These are phyloP conservation scores for Aricia artaxerxes DNA, from an alignment of 2,888 invertebrate genomes.

Conservation along the genomic window DNA sequence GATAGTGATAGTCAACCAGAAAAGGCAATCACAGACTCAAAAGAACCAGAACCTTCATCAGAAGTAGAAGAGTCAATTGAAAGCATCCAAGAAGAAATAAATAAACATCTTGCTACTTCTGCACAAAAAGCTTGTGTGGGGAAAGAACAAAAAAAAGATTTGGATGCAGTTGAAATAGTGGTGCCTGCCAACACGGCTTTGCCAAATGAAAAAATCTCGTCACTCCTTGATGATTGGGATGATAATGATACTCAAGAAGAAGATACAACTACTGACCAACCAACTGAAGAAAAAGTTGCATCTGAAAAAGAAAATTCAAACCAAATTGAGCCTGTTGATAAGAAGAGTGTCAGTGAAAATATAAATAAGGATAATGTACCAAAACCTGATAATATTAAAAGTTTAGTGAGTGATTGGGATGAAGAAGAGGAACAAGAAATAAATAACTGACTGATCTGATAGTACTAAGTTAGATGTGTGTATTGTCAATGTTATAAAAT, in stretches of 20 bases:
- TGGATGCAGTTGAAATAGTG: not conserved
- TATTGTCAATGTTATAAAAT: not conserved
- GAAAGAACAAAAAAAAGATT: conserved; percentile 14
- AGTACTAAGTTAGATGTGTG: not conserved
- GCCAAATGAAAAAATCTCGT: conserved; percentile 62
- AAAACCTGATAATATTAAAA: conserved; percentile 66
- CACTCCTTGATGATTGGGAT: conserved; percentile 75
- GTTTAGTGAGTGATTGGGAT: conserved; percentile 76
- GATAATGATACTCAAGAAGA: conserved; percentile 73
- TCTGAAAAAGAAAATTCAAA: conserved; percentile 31
- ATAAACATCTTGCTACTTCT: conserved; percentile 55
- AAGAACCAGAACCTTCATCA: conserved; percentile 41
- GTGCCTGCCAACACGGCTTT: conserved; percentile 28
- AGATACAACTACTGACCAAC: conserved; percentile 36
- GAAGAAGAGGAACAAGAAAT: conserved; percentile 66
- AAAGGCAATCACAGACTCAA: conserved; percentile 28
- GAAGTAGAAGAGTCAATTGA: conserved; percentile 71
- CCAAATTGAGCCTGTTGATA: conserved; percentile 31
- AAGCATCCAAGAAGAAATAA: conserved; percentile 72
- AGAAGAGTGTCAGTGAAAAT: conserved; percentile 33
- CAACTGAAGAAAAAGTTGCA: conserved; percentile 41
- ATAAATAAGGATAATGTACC: conserved; percentile 29
- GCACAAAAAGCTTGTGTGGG: conserved; percentile 1
- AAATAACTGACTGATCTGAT: conserved; percentile 38
- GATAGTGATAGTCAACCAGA: conserved; percentile 50